A percentile compares a stretch with the other conserved stretches of the same genome.
phyloP scores from a whole-genome alignment of 2,113 vertebrate species.

The Lasiurus borealis region DNA sequence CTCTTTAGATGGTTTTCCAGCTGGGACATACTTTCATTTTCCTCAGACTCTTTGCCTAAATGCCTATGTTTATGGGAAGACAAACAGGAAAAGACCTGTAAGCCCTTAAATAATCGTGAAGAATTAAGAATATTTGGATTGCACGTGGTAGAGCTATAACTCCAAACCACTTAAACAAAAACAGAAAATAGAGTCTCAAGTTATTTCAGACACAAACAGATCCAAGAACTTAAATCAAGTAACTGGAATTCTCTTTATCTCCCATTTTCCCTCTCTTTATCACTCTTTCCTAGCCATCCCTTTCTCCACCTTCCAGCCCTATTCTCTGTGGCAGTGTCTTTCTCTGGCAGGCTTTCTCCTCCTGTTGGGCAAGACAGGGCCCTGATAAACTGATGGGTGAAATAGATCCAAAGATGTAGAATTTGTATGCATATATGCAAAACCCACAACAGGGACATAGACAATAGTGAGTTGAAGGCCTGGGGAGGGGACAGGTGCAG shows the following conservation, averaged over 20 bases:
- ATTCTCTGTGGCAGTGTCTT: background rate
- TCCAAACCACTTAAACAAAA: conserved; percentile 18
- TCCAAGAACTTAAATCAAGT: background rate
- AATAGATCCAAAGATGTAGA: no score
- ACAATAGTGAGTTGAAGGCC: no score
- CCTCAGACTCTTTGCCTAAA: background rate
- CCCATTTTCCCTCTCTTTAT: background rate
- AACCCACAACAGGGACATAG: no score
- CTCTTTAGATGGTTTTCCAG: background rate
- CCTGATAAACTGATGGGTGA: no score
- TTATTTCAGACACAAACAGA: conserved; percentile 15
- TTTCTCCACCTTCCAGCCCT: background rate
- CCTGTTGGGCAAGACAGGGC: background rate
- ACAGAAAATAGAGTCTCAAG: background rate
- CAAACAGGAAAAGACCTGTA: background rate
- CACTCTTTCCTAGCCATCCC: no score
- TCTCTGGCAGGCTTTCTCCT: background rate
- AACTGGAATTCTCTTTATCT: background rate
- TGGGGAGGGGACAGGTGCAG: no score
- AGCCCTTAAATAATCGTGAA: background rate
- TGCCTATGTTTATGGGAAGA: background rate
- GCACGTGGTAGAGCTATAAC: background rate
- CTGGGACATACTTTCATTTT: background rate
- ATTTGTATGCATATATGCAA: no score
- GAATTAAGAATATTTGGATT: background rate